Evolutionary conservation across 2,888 invertebrate genomes (phyloP).

Genomic region (Drosophila meridiana): DNA sequence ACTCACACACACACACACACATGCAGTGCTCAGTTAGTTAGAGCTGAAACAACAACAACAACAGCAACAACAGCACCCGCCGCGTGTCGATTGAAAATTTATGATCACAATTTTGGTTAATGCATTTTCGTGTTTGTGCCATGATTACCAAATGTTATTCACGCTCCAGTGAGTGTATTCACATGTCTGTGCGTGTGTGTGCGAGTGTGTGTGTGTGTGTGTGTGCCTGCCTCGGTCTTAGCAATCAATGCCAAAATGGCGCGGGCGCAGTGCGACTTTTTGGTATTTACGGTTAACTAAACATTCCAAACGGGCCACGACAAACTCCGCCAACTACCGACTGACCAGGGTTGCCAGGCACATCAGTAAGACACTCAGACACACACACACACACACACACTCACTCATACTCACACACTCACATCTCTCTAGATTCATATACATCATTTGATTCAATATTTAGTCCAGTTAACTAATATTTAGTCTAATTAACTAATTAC

Average conservation of each 20-base stretch:
- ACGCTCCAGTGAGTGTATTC: constrained; percentile 73
- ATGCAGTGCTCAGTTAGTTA: constrained; percentile 46
- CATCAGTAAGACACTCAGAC: neutral
- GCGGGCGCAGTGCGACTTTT: constrained; percentile 73
- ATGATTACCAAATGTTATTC: constrained; percentile 84
- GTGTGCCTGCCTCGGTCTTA: constrained; percentile 46
- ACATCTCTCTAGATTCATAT: neutral
- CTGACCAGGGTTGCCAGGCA: constrained; percentile 22
- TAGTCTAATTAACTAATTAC: constrained; percentile 11
- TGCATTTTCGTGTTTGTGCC: constrained; percentile 85
- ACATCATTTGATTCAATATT: neutral
- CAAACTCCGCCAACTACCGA: constrained; percentile 43
- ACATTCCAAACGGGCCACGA: constrained; percentile 70
- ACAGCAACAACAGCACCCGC: constrained; percentile 51
- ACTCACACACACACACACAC: constrained; percentile 33
- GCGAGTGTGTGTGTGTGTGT: constrained; percentile 18
- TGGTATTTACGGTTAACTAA: constrained; percentile 76
- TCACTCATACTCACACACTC: neutral
- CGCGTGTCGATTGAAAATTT: constrained; percentile 84
- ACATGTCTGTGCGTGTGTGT: constrained; percentile 35
- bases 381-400: neutral
- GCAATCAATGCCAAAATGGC: constrained; percentile 77
- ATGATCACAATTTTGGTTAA: constrained; percentile 85
- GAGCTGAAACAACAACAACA: constrained; percentile 43
- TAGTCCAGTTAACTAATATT: neutral